Evolutionary conservation across 2,113 vertebrate genomes (phyloP).

Genomic region (Sphaerodactylus townsendi): DNA sequence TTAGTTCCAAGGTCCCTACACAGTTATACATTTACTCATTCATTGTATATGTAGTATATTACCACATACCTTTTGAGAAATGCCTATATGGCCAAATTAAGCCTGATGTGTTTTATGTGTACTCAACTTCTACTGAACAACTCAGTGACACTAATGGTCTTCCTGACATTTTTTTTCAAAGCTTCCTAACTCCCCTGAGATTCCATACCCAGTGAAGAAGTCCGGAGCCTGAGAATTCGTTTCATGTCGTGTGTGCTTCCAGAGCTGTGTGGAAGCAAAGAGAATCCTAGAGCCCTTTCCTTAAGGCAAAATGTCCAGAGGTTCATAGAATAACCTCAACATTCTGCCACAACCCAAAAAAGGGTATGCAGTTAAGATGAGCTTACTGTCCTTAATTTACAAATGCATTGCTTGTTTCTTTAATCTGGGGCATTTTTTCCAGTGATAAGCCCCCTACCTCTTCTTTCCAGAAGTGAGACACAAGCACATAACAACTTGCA

Average conservation of each 20-base stretch:
- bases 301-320: neutral
- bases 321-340: neutral
- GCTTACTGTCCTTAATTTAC: constrained; percentile 34
- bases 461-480: constrained; percentile 2
- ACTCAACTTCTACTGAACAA: constrained; percentile 43
- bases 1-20: neutral
- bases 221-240: neutral
- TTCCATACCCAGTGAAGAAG: constrained; percentile 7
- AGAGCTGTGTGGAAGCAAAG: constrained; percentile 24
- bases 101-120: constrained; percentile 21
- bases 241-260: constrained; percentile 26
- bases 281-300: neutral
- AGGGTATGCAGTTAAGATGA: constrained; percentile 22
- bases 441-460: constrained; percentile 28
- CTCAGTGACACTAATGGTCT: constrained; percentile 47
- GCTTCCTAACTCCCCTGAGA: neutral
- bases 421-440: neutral
- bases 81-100: neutral
- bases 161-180: constrained; percentile 60
- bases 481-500: neutral
- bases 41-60: neutral
- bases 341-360: neutral
- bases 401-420: constrained; percentile 17
- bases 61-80: constrained; percentile 29
- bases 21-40: neutral